Conservation (phyloP, 2,888 invertebrate genomes). For the Spisula solida region DNA sequence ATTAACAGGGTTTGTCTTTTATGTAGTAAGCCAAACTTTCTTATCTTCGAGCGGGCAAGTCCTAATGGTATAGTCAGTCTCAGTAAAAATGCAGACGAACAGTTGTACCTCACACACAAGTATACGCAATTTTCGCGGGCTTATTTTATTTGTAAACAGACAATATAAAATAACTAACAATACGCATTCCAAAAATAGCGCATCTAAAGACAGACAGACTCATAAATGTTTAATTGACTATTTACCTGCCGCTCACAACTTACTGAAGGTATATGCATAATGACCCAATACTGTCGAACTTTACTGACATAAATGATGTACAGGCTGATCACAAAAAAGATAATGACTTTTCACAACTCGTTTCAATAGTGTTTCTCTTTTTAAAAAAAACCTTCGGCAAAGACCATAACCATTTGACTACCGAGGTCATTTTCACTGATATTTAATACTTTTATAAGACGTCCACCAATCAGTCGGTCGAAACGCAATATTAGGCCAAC, state of each 20-base stretch:
- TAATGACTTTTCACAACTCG: neutral
- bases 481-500: conserved; percentile 70
- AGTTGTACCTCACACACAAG: neutral
- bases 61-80: neutral
- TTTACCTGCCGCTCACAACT: conserved; percentile 9
- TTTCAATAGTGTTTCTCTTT: neutral
- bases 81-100: neutral
- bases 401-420: conserved; percentile 43
- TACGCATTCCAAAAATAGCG: conserved; percentile 14
- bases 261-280: conserved; percentile 1
- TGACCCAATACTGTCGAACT: conserved; percentile 19
- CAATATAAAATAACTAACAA: conserved; percentile 21
- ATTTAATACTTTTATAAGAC: conserved; percentile 43
- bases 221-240: conserved; percentile 24
- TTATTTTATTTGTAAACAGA: conserved; percentile 21
- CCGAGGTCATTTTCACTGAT: conserved; percentile 66
- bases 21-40: neutral
- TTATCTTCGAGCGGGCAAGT: neutral
- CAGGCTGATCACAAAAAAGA: neutral
- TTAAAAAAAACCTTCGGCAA: neutral
- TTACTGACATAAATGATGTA: neutral
- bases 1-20: neutral
- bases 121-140: conserved; percentile 18
- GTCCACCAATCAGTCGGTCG: conserved; percentile 69
- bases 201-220: conserved; percentile 4